Conservation (phyloP, 2,113 vertebrate genomes). For the Crotalus horridus region DNA sequence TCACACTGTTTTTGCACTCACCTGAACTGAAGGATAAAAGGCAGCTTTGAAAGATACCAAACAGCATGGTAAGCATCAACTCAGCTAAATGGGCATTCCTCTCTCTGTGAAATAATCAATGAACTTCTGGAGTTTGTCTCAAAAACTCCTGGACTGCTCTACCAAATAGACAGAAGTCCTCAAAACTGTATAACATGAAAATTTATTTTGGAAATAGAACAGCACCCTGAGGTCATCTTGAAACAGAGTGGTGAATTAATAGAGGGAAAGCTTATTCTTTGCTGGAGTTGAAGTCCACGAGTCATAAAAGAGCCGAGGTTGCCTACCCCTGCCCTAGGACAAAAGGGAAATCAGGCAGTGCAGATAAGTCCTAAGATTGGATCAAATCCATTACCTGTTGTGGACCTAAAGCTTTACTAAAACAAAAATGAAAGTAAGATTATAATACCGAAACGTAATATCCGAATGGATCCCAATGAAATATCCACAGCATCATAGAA, state of each 20-base stretch:
- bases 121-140: neutral
- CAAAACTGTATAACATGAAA: neutral
- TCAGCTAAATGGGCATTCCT: neutral
- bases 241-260: neutral
- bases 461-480: neutral
- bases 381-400: neutral
- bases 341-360: neutral
- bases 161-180: neutral
- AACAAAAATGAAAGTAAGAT: neutral
- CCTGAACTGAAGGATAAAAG: neutral
- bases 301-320: too few species aligned
- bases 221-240: neutral
- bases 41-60: neutral
- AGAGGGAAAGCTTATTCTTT: neutral
- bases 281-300: neutral
- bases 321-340: too few species aligned
- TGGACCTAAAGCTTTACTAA: neutral
- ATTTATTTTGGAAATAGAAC: neutral
- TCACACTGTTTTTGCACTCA: neutral
- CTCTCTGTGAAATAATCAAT: neutral
- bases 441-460: neutral
- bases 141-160: neutral
- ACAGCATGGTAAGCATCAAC: neutral
- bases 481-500: neutral
- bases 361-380: neutral